These are phyloP conservation scores for Salarias fasciatus DNA, from an alignment of 2,797 vertebrate species.

Conservation along the genomic window DNA sequence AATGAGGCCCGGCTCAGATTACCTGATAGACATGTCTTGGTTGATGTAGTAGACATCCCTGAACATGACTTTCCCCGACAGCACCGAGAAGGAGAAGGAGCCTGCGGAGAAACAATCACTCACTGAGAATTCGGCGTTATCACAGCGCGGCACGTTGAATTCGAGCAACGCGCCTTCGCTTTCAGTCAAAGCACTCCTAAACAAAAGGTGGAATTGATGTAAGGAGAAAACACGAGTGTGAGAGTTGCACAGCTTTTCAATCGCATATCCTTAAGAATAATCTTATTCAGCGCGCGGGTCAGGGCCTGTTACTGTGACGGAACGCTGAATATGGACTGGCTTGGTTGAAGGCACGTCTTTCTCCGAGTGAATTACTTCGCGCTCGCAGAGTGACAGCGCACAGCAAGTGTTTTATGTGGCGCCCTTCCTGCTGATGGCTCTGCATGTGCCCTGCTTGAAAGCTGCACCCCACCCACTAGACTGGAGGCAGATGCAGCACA, in stretches of 20 bases:
- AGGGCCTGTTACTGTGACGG: conserved; percentile 10
- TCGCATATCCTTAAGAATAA: conserved; percentile 29
- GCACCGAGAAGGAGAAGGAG: conserved; percentile 97
- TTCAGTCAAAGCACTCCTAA: background rate
- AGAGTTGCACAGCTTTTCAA: conserved; percentile 8
- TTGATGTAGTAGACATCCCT: conserved; percentile 98
- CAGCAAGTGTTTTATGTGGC: no score
- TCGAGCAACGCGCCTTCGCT: background rate
- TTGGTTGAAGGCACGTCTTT: no score
- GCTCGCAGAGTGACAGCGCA: no score
- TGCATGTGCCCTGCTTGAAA: no score
- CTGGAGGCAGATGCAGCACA: no score
- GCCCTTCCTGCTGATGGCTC: no score
- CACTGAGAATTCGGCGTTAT: background rate
- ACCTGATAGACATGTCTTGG: conserved; percentile 98
- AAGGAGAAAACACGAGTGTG: conserved; percentile 11
- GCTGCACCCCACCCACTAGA: no score
- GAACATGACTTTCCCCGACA: conserved; percentile 99
- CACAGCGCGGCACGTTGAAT: background rate
- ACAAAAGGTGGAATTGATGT: conserved; percentile 21
- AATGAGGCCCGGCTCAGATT: conserved; percentile 28
- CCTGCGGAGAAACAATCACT: conserved; percentile 75
- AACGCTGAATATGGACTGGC: conserved; percentile 1
- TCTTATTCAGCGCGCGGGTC: conserved; percentile 32
- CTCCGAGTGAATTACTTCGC: background rate